These are phyloP conservation scores for Catotricha subobsoleta DNA, from an alignment of 2,888 invertebrate species.

Conservation along the genomic window DNA sequence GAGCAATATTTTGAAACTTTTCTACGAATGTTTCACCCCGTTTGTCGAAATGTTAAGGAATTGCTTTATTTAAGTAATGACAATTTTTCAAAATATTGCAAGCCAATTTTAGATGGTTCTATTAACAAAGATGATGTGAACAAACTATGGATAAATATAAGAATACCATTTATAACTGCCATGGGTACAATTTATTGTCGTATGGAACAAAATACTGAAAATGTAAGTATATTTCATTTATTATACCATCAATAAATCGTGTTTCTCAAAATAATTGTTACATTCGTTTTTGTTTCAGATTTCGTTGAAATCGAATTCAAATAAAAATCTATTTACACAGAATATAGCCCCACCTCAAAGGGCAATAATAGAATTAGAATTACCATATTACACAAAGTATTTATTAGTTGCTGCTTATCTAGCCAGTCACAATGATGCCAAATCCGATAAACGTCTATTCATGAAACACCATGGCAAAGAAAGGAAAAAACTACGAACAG, in stretches of 20 bases:
- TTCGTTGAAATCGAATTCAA: neutral
- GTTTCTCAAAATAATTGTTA: neutral
- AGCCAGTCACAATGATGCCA: constrained; percentile 82
- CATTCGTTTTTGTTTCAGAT: neutral
- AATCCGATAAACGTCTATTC: constrained; percentile 72
- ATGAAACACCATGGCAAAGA: constrained; percentile 61
- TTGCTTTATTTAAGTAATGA: constrained; percentile 60
- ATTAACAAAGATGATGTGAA: constrained; percentile 44
- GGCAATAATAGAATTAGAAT: constrained; percentile 33
- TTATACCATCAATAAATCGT: neutral
- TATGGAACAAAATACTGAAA: constrained; percentile 29
- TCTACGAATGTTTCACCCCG: constrained; percentile 65
- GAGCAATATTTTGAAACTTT: constrained; percentile 64
- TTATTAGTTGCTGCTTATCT: constrained; percentile 78
- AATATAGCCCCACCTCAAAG: neutral
- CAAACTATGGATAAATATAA: constrained; percentile 63
- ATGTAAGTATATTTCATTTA: neutral
- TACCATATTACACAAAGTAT: constrained; percentile 81
- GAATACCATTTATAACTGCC: constrained; percentile 53
- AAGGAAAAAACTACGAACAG: constrained; percentile 42
- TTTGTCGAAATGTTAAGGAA: constrained; percentile 72
- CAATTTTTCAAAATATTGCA: constrained; percentile 58
- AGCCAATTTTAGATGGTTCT: constrained; percentile 52
- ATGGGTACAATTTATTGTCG: constrained; percentile 62
- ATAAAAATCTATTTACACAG: neutral